Base-by-base conservation (phyloP, 2,888 invertebrate genomes). In the Spilosoma lubricipeda region DNA sequence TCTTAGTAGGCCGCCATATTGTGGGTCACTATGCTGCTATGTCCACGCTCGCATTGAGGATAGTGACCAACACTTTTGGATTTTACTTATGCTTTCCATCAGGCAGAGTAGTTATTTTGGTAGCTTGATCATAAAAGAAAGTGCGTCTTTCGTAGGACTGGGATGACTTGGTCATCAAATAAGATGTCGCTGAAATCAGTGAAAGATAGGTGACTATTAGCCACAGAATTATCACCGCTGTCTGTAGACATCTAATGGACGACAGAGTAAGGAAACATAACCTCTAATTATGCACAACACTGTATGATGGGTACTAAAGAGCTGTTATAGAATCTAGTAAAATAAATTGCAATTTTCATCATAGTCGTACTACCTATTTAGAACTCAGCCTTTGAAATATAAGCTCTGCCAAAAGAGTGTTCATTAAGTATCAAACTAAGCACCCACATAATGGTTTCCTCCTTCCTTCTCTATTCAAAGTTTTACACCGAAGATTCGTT, bases 401-500 rank as follows among this genome's bases (percentile, higher is more conserved):
- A 30, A 59, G 27, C 15, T 59, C 8, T 56, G 11, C 0, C n/a
- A n/a, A 11, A 56, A n/a, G 11, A 59, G 30, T 30, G 15, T 27
- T 59, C 15, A 27, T 30, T 30, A 27, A 59, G 15, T 33, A 56
- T 18, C 5, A 67, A 20, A 66, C 64, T 65, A 48, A 48, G n/a
- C 36, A 66, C n/a, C 33, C 8, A n/a, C 7, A 70, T 27, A n/a
- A 36, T 18, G n/a, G 9, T 30, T 7, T 27, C 5, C 15, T 30
- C 3, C 3, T 27, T 59, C 30, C 27, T 42, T 42, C 27, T 36
- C 30, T 63, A 39, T 70, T 59, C 30, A 63, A 63, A 36, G 18
- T 39, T 59, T 27, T 20, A 59, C 42, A 63, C 63, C 18, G 20
- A 30, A 63, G 39, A 70, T 70, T 70, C 42, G 70, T 63, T 70